Conservation (phyloP, 2,888 invertebrate species). For the Athalia circularis region DNA sequence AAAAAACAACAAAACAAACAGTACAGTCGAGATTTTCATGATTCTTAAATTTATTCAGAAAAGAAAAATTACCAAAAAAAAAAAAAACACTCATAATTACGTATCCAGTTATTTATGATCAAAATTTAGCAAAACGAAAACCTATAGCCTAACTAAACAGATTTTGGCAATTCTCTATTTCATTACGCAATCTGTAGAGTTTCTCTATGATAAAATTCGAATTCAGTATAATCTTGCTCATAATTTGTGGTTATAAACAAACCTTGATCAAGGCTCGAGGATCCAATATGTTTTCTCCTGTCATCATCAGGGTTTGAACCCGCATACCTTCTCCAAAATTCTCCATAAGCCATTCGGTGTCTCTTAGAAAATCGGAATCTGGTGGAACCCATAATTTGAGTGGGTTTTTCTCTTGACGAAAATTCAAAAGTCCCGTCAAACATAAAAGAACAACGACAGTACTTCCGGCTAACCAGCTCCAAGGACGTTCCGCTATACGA, state of each 20-base stretch:
- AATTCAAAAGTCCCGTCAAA: conserved; percentile 79
- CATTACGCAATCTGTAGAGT: neutral
- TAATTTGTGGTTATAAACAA: conserved; percentile 38
- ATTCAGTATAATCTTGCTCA: neutral
- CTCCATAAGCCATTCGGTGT: conserved; percentile 84
- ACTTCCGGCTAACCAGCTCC: conserved; percentile 78
- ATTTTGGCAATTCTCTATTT: no score
- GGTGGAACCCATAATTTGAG: conserved; percentile 86
- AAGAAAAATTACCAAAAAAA: no score
- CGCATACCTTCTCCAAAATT: conserved; percentile 81
- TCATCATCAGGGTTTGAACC: conserved; percentile 79
- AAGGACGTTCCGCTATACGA: conserved; percentile 78
- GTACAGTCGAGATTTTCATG: no score
- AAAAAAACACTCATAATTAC: no score
- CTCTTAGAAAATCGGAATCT: conserved; percentile 81
- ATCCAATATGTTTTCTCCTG: conserved; percentile 81
- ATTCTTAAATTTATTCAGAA: no score
- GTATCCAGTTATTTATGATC: no score
- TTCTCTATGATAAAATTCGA: neutral
- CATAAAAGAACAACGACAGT: conserved; percentile 78
- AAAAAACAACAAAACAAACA: no score
- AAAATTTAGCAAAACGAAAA: no score
- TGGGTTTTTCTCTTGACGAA: conserved; percentile 85
- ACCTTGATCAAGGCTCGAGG: conserved; percentile 77
- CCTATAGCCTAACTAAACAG: no score